Base-by-base conservation (phyloP, 2,888 invertebrate species). In the Callimorpha dominula region DNA sequence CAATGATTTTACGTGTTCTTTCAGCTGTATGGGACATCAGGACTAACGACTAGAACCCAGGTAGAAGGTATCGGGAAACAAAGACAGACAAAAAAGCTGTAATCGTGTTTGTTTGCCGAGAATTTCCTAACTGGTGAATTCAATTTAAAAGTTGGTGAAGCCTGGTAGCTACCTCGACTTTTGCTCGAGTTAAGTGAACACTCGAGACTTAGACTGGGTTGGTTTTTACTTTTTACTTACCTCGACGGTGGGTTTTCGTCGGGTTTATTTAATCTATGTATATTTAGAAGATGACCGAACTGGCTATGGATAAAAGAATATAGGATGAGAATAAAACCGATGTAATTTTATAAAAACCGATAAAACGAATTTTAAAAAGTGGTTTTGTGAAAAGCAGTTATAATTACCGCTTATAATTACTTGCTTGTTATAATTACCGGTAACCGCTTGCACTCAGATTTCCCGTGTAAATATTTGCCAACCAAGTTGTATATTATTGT, bases 91-190 rank as follows among this genome's bases (percentile, higher is more conserved):
- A 77, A 74, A 52, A 76, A 67, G 66, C 69, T 60, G 76, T 78
- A 81, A 80, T 78, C 74, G 71, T 78, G 78, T 86, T 82, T 84
- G 83, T 84, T 82, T 77, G 76, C 62, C 52, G 80, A 78, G 83
- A 85, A 82, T 84, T 86, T 87, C 81, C 84, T 83, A 86, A 86
- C 82, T 80, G 82, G 80, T 46, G 83, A 81, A 89, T 88, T 86
- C 85, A 89, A 87, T 89, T 87, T 84, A 86, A 86, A 89, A 84
- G 83, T 89, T 86, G 60, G 70, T 54, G 76, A 68, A 69, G 46
- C 67, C 76, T 43, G 50, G 83, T 73, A 82, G 81, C 81, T 83
- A 80, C 80, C 83, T 74, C 85, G 78, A 78, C 77, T 81, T 79
- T 76, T 72, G 68, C 69, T 42, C 57, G 60, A 85, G 85, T 81